Conservation (phyloP, 2,113 vertebrate species). For the Plecturocebus donacophilus region DNA sequence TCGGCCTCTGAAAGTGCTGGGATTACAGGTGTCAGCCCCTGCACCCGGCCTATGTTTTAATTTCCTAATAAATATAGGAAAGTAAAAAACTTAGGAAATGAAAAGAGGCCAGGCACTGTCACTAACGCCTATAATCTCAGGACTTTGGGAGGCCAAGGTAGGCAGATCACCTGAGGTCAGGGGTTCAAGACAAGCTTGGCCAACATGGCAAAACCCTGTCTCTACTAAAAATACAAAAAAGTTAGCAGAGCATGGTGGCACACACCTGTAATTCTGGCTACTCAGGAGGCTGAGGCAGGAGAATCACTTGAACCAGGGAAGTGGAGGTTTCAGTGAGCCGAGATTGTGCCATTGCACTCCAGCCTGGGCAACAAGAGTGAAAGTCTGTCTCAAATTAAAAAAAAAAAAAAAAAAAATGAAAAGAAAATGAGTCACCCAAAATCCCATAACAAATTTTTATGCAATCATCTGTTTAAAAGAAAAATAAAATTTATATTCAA, state of each 20-base stretch:
- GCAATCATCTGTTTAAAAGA: not conserved
- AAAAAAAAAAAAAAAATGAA: not conserved
- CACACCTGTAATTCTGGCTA: not conserved
- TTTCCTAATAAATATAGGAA: not conserved
- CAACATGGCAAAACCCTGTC: not conserved
- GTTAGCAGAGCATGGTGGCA: not conserved
- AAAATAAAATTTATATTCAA: slow-evolving; percentile 43
- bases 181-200: not conserved
- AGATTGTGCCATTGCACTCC: not conserved
- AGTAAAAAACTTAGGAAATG: not conserved
- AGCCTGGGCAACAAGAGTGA: not conserved
- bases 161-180: not conserved
- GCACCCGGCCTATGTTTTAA: no score
- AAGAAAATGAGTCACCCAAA: not conserved
- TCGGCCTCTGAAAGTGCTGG: no score
- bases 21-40: no score
- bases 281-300: not conserved
- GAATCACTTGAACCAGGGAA: not conserved
- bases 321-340: not conserved
- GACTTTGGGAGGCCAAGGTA: not conserved
- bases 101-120: not conserved
- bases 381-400: not conserved
- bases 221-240: not conserved
- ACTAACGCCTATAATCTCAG: not conserved
- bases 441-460: not conserved